A percentile compares a stretch with the other conserved stretches of the same genome.
These are phyloP conservation scores for Labrus mixtus DNA, from an alignment of 2,113 vertebrate genomes.

Conservation along the genomic window DNA sequence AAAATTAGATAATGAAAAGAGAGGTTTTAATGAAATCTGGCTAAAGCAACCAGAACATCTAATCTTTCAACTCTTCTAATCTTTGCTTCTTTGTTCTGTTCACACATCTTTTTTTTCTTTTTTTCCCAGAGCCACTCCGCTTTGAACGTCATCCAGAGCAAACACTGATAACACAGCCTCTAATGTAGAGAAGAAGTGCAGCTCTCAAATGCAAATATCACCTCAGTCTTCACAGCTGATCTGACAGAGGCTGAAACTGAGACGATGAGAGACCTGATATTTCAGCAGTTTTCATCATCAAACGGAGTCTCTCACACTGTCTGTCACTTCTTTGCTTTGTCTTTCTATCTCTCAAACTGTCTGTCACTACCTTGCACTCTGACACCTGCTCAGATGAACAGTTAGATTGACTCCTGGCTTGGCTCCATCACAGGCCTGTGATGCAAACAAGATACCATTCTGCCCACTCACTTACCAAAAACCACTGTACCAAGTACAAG, in stretches of 20 bases:
- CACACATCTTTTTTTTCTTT: constrained; percentile 16
- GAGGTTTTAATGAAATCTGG: constrained; percentile 42
- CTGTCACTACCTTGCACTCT: background rate
- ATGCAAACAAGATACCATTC: background rate
- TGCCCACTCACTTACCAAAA: constrained; percentile 1
- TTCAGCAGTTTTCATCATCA: constrained; percentile 40
- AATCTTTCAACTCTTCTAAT: constrained; percentile 35
- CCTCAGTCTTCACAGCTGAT: constrained; percentile 8
- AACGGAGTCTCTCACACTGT: background rate
- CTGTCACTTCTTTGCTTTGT: background rate
- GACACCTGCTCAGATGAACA: constrained; percentile 2
- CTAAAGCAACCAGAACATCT: constrained; percentile 9
- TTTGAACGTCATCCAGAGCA: constrained; percentile 58
- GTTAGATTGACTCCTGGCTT: constrained; percentile 1
- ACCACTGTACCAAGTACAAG: background rate
- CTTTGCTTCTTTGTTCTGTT: constrained; percentile 27
- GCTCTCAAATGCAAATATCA: constrained; percentile 32
- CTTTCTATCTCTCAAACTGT: background rate
- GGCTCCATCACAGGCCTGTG: background rate
- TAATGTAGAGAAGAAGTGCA: constrained; percentile 20
- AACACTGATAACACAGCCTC: constrained; percentile 53
- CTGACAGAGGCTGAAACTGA: constrained; percentile 10
- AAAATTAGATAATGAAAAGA: constrained; percentile 14
- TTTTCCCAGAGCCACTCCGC: constrained; percentile 22
- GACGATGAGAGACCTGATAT: constrained; percentile 3